These are phyloP conservation scores for Drosophila oshimai DNA, from an alignment of 1,140 invertebrate genomes.

Conservation along the genomic window DNA sequence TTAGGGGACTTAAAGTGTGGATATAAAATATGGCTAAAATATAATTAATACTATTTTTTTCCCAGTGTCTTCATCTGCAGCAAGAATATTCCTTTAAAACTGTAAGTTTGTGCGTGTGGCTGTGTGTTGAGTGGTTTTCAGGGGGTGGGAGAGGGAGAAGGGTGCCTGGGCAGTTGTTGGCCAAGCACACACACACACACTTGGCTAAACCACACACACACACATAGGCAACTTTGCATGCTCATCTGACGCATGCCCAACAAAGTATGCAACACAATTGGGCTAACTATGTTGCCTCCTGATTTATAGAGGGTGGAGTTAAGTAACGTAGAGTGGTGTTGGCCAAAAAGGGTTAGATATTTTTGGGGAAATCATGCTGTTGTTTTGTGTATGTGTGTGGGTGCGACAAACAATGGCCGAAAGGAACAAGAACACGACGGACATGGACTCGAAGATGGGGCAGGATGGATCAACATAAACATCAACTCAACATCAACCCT, in stretches of 20 bases:
- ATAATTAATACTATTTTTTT: background rate
- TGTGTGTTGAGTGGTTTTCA: conserved; percentile 7
- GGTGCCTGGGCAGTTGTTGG: conserved; percentile 58
- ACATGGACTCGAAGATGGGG: too few species aligned
- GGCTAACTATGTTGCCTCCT: conserved; percentile 71
- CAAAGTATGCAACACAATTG: conserved; percentile 77
- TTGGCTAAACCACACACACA: background rate
- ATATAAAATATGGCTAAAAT: background rate
- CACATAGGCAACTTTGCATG: conserved; percentile 47
- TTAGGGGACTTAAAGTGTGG: too few species aligned
- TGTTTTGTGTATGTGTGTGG: background rate
- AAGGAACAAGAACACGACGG: conserved; percentile 10
- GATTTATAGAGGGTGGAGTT: conserved; percentile 19
- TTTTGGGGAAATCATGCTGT: conserved; percentile 14
- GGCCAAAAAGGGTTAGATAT: conserved; percentile 14
- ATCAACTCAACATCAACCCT: background rate
- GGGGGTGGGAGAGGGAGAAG: background rate
- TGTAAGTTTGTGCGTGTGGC: conserved; percentile 44
- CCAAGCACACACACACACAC: conserved; percentile 30
- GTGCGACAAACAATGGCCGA: conserved; percentile 58
- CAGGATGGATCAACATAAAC: conserved; percentile 12
- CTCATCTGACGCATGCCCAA: conserved; percentile 70
- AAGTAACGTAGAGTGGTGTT: too few species aligned
- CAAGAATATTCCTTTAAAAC: conserved; percentile 44
- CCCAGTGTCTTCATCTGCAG: conserved; percentile 5